Conservation (phyloP, 1,140 invertebrate genomes). For the Magallana gigas region DNA sequence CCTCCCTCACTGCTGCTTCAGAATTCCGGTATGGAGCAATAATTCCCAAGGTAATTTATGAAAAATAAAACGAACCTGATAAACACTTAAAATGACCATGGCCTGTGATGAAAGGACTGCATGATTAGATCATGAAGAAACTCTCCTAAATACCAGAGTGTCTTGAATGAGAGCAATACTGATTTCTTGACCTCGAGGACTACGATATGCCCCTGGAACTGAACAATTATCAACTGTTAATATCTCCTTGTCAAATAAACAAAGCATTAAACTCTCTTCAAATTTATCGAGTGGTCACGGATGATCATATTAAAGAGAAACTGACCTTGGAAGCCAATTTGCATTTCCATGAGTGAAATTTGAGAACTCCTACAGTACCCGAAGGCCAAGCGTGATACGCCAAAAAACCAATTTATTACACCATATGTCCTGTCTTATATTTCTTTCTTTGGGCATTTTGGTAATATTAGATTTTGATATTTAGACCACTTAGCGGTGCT, state of each 20-base stretch:
- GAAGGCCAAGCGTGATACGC: neutral
- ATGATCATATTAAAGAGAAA: neutral
- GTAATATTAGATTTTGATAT: too few species aligned
- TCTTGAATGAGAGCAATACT: neutral
- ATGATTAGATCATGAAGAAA: neutral
- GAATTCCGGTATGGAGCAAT: too few species aligned
- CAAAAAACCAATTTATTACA: too few species aligned
- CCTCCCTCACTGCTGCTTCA: too few species aligned
- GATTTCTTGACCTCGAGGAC: neutral
- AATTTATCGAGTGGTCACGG: neutral
- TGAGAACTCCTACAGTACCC: neutral
- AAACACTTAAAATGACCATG: neutral
- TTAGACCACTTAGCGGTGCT: too few species aligned
- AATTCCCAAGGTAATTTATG: too few species aligned
- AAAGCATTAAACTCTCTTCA: neutral
- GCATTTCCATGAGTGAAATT: neutral
- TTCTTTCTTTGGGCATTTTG: too few species aligned
- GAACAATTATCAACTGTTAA: neutral
- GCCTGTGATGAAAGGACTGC: neutral
- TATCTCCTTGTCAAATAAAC: neutral
- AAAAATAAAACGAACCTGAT: too few species aligned
- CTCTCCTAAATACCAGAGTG: neutral
- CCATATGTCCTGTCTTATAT: too few species aligned
- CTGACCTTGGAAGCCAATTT: neutral
- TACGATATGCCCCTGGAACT: neutral